These are phyloP conservation scores for Mercenaria mercenaria DNA, from an alignment of 1,140 invertebrate genomes.

Conservation along the genomic window DNA sequence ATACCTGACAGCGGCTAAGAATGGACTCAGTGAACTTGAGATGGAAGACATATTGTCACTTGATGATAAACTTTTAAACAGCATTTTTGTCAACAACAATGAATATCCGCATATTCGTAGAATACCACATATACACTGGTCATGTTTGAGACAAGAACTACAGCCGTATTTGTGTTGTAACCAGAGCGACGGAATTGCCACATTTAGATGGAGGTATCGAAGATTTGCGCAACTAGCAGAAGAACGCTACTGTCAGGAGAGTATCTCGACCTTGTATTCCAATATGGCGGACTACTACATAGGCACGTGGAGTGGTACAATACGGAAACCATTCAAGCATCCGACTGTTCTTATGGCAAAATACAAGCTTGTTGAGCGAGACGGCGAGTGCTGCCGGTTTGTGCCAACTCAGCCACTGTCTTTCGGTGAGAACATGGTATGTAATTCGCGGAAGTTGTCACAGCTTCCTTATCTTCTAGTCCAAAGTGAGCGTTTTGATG, in stretches of 20 bases:
- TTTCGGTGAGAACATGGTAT: constrained; percentile 88
- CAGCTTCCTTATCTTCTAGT: constrained; percentile 76
- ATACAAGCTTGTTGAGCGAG: constrained; percentile 89
- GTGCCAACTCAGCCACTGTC: constrained; percentile 97
- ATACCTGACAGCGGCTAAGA: constrained; percentile 87
- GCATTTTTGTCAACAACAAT: constrained; percentile 63
- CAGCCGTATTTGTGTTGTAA: constrained; percentile 98
- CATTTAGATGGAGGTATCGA: constrained; percentile 79
- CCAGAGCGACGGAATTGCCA: constrained; percentile 91
- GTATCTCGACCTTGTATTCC: constrained; percentile 96
- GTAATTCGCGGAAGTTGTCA: constrained; percentile 78
- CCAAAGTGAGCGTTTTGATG: constrained; percentile 67
- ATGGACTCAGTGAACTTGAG: constrained; percentile 82
- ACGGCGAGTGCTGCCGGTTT: constrained; percentile 96
- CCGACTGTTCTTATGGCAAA: constrained; percentile 93
- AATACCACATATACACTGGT: constrained; percentile 77
- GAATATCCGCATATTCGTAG: constrained; percentile 73
- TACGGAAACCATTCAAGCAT: constrained; percentile 97
- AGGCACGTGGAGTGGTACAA: constrained; percentile 95
- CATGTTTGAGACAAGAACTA: constrained; percentile 92
- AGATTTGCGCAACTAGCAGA: constrained; percentile 85
- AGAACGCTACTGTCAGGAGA: constrained; percentile 96
- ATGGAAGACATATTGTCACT: constrained; percentile 83
- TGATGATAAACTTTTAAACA: constrained; percentile 82
- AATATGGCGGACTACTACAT: constrained; percentile 98